Evolutionary conservation across 2,797 vertebrate species (phyloP).

Genomic region (Ciconia nigra): DNA sequence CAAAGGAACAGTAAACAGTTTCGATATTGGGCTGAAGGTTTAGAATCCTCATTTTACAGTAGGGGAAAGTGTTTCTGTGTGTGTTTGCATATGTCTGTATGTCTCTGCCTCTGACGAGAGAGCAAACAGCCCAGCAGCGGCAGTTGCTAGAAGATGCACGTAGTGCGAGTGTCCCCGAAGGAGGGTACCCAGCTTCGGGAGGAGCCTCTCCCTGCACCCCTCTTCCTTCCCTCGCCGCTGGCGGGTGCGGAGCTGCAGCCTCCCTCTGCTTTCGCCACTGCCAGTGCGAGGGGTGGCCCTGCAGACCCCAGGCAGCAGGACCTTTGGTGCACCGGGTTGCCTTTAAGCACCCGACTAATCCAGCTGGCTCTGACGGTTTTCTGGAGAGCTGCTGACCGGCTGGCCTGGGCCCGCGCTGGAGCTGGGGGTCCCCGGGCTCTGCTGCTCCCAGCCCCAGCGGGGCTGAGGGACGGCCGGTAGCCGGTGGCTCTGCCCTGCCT

Average conservation of each 20-base stretch:
- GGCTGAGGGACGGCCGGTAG: fast-evolving
- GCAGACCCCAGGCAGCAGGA: neutral
- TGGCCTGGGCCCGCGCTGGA: neutral
- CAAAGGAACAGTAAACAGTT: neutral
- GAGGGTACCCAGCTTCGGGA: fast-evolving
- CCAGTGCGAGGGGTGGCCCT: neutral
- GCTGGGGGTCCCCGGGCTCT: neutral
- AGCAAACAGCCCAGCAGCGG: neutral
- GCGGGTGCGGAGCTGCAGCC: fast-evolving
- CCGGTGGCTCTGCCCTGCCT: neutral
- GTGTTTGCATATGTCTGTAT: neutral
- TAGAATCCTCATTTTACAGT: neutral
- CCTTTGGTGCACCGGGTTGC: neutral
- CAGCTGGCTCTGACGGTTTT: neutral
- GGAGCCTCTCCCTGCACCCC: neutral
- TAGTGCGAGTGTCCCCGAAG: neutral
- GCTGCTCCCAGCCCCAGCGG: neutral
- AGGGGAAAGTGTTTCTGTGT: neutral
- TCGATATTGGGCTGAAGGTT: neutral
- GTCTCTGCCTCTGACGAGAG: neutral
- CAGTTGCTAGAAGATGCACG: neutral
- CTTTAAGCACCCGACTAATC: neutral
- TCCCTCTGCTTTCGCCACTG: neutral
- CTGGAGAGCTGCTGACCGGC: neutral
- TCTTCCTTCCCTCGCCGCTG: neutral